Conservation (phyloP, 2,888 invertebrate genomes). For the Megastigmus dorsalis region DNA sequence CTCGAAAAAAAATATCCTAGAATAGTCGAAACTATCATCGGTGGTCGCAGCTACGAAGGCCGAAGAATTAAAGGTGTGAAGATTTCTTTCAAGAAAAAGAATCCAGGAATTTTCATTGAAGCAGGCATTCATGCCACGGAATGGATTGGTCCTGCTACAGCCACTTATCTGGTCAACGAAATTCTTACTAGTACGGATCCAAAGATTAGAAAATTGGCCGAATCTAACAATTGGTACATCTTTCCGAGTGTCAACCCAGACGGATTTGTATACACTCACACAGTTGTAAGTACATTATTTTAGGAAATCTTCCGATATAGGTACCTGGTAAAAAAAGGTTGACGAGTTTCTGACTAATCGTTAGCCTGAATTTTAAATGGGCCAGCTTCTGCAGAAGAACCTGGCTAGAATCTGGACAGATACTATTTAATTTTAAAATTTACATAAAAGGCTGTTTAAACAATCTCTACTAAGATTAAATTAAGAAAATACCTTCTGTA, state of each 20-base stretch:
- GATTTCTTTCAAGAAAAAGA: slow-evolving; percentile 69
- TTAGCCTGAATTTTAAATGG: no score
- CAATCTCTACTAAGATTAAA: no score
- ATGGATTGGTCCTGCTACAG: slow-evolving; percentile 83
- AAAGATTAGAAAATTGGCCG: slow-evolving; percentile 75
- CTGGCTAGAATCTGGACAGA: no score
- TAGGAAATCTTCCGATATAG: not conserved
- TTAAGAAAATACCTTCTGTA: no score
- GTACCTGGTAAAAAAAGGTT: no score
- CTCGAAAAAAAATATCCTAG: slow-evolving; percentile 75
- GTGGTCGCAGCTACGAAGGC: slow-evolving; percentile 52
- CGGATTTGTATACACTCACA: slow-evolving; percentile 83
- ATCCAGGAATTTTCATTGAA: slow-evolving; percentile 79
- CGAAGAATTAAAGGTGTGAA: slow-evolving; percentile 58
- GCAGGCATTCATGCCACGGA: slow-evolving; percentile 84
- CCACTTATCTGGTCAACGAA: slow-evolving; percentile 80
- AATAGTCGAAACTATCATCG: slow-evolving; percentile 74
- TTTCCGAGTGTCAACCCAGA: slow-evolving; percentile 87
- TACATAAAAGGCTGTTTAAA: no score
- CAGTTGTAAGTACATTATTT: slow-evolving; percentile 63
- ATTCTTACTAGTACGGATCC: slow-evolving; percentile 77
- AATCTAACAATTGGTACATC: slow-evolving; percentile 83
- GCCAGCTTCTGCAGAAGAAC: no score
- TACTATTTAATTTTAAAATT: no score
- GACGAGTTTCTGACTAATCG: no score